phyloP scores from a whole-genome alignment of 2,113 vertebrate species.

The Amphilophus citrinellus region DNA sequence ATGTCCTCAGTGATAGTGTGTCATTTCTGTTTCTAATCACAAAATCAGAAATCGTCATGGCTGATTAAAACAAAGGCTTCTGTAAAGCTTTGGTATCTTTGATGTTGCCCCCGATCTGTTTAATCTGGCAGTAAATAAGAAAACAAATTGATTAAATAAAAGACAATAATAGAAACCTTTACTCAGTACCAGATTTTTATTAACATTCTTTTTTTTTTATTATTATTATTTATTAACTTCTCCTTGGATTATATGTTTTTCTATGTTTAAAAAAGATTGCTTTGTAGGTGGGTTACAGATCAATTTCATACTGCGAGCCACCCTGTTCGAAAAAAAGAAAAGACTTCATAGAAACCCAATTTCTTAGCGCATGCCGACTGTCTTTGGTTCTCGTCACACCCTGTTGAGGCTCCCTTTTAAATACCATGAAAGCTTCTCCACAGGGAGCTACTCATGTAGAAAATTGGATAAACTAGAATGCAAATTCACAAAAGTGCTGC shows the following conservation, averaged over 20 bases:
- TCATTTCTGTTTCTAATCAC: background rate
- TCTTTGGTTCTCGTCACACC: conserved; percentile 10
- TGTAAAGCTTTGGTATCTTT: background rate
- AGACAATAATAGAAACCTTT: background rate
- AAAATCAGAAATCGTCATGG: background rate
- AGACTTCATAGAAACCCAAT: conserved; percentile 1
- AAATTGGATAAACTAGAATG: conserved; percentile 4
- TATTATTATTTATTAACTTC: background rate
- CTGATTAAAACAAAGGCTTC: background rate
- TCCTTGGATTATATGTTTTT: background rate
- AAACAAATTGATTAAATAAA: background rate
- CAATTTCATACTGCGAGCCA: background rate
- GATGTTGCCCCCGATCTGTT: background rate
- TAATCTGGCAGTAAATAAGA: background rate
- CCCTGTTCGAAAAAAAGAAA: background rate
- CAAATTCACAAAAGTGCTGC: background rate
- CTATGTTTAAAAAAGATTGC: background rate
- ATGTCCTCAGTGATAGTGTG: background rate
- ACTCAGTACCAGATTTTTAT: background rate
- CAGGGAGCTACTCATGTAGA: conserved; percentile 4
- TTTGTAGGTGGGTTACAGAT: conserved; percentile 15
- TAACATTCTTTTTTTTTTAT: background rate
- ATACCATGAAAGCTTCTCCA: conserved; percentile 13
- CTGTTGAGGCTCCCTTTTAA: background rate
- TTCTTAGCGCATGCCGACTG: background rate